Evolutionary conservation across 2,888 invertebrate genomes (phyloP).

Genomic region (Phaedon cochleariae): DNA sequence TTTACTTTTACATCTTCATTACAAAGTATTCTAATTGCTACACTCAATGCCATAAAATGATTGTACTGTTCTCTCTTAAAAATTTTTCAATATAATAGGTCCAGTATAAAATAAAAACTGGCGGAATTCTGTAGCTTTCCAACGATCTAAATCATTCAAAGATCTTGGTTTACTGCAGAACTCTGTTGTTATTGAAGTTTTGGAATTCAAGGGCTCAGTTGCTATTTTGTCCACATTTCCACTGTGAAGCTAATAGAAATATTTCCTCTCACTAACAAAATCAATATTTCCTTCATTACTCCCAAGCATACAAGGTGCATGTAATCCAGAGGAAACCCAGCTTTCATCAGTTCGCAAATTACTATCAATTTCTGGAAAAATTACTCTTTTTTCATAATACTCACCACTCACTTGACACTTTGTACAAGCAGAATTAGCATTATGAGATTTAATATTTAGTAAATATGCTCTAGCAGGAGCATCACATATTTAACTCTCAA

Average conservation of each 20-base stretch:
- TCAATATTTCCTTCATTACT: conserved; percentile 9
- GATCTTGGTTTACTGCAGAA: conserved; percentile 9
- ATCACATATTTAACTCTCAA: neutral
- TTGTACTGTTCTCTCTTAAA: neutral
- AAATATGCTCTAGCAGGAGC: neutral
- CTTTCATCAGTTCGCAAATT: neutral
- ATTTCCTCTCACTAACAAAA: conserved; percentile 7
- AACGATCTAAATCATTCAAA: conserved; percentile 7
- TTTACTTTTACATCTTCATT: neutral
- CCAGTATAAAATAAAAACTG: conserved; percentile 16
- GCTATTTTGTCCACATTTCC: conserved; percentile 10
- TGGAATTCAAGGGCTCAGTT: neutral
- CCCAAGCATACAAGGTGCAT: conserved; percentile 6
- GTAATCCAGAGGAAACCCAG: neutral
- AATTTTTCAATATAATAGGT: conserved; percentile 3
- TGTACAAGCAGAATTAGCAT: neutral
- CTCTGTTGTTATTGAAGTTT: conserved; percentile 1
- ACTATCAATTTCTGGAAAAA: neutral
- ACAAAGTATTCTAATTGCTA: conserved; percentile 20
- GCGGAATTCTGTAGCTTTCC: conserved; percentile 16
- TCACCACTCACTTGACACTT: neutral
- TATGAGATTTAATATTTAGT: neutral
- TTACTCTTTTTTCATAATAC: neutral
- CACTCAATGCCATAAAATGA: conserved; percentile 13
- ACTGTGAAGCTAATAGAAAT: conserved; percentile 6